Conservation (phyloP, 2,113 vertebrate species). For the Xiphophorus hellerii region DNA sequence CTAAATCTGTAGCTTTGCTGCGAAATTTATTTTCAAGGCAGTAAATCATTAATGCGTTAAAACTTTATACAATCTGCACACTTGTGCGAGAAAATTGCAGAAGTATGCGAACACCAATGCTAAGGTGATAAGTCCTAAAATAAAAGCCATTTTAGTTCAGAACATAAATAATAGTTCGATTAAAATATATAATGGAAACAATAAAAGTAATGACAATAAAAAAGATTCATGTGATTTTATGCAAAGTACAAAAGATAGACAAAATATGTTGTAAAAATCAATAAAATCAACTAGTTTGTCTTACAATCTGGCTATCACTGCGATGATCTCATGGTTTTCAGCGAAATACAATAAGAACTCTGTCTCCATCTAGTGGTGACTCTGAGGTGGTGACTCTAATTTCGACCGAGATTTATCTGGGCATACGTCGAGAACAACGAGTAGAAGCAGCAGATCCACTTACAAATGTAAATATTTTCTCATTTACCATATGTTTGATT, state of each 20-base stretch:
- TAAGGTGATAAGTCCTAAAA: not conserved
- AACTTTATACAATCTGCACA: slow-evolving; percentile 46
- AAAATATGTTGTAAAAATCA: not conserved
- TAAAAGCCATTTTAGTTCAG: not conserved
- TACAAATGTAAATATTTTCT: no score
- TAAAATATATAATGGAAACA: not conserved
- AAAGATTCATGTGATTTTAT: not conserved
- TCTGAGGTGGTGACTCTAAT: not conserved
- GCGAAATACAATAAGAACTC: not conserved
- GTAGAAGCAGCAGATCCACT: no score
- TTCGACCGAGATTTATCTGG: not conserved
- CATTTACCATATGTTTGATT: no score
- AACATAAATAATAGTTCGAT: not conserved
- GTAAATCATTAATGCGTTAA: slow-evolving; percentile 49
- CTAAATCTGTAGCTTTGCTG: not conserved
- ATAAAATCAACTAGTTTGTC: not conserved
- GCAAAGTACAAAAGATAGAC: not conserved
- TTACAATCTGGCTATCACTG: not conserved
- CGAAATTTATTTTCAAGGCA: not conserved
- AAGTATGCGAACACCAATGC: not conserved
- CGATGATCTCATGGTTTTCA: not conserved
- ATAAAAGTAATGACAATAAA: not conserved
- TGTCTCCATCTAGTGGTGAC: slow-evolving; percentile 63
- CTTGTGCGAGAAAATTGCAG: not conserved
- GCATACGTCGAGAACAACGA: no score